phyloP scores from a whole-genome alignment of 2,797 vertebrate genomes.

The Rhinogobio ventralis region DNA sequence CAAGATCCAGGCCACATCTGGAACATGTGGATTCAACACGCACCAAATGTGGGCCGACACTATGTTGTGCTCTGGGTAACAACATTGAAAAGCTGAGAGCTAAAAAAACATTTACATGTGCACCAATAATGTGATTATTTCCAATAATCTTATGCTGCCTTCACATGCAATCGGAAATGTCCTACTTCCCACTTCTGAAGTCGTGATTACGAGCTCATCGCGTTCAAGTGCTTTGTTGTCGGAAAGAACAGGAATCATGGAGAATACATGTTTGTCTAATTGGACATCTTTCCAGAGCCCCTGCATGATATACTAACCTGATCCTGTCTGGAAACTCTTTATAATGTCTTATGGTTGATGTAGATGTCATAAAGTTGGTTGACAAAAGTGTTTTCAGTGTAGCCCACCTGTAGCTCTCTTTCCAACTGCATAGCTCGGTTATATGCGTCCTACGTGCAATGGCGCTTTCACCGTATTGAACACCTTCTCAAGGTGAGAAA shows the following conservation, averaged over 20 bases:
- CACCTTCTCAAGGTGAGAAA: constrained; percentile 41
- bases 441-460: background rate
- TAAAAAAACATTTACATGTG: background rate
- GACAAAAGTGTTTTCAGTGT: background rate
- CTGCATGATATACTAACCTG: background rate
- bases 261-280: background rate
- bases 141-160: too few species aligned
- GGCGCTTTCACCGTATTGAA: background rate
- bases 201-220: too few species aligned
- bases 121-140: background rate
- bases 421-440: background rate
- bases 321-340: background rate
- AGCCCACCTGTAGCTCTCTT: background rate
- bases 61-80: background rate
- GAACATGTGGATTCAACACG: too few species aligned
- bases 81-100: background rate
- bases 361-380: background rate
- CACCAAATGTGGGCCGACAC: too few species aligned
- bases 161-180: too few species aligned
- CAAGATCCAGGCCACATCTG: too few species aligned
- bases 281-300: background rate
- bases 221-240: too few species aligned
- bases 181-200: too few species aligned
- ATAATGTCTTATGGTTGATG: background rate
- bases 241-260: too few species aligned